A percentile compares a stretch with the other conserved stretches of the same genome.
These are phyloP conservation scores for Hyposmocoma kahamanoa DNA, from an alignment of 1,140 invertebrate genomes.

Conservation along the genomic window DNA sequence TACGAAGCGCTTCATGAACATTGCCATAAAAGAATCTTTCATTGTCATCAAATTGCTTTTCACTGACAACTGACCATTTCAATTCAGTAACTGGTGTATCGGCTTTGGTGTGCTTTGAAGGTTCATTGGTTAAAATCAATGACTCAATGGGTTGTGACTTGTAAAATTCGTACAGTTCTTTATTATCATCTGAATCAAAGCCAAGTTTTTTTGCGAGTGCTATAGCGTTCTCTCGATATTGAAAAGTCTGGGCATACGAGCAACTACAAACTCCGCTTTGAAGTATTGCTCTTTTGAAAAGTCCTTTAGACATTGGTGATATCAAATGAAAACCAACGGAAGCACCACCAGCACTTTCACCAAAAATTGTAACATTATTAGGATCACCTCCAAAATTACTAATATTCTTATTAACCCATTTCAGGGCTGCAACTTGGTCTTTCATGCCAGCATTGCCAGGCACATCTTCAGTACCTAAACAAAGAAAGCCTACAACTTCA, in stretches of 20 bases:
- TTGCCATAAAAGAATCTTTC: constrained; percentile 28
- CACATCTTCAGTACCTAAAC: constrained; percentile 58
- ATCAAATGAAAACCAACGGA: constrained; percentile 71
- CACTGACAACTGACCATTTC: constrained; percentile 17
- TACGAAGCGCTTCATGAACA: constrained; percentile 13
- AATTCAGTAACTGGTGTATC: too few species aligned
- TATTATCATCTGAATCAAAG: constrained; percentile 27
- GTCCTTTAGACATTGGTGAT: constrained; percentile 70
- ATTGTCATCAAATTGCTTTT: constrained; percentile 29
- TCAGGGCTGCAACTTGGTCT: constrained; percentile 50
- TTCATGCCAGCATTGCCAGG: constrained; percentile 56
- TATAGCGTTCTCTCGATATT: constrained; percentile 29
- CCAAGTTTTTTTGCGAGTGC: constrained; percentile 28
- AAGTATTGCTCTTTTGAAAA: constrained; percentile 19
- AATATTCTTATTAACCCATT: constrained; percentile 51
- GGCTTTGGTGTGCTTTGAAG: constrained; percentile 6
- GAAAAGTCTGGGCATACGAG: constrained; percentile 29
- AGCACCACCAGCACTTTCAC: constrained; percentile 79
- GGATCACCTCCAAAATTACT: constrained; percentile 82
- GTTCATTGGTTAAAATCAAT: constrained; percentile 14
- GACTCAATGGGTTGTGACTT: constrained; percentile 20
- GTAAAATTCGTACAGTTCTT: constrained; percentile 26
- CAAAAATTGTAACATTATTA: constrained; percentile 84
- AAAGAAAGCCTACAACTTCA: constrained; percentile 75
- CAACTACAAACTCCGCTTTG: constrained; percentile 31